Evolutionary conservation across 2,113 vertebrate species (phyloP).

Genomic region (Elephas maximus): DNA sequence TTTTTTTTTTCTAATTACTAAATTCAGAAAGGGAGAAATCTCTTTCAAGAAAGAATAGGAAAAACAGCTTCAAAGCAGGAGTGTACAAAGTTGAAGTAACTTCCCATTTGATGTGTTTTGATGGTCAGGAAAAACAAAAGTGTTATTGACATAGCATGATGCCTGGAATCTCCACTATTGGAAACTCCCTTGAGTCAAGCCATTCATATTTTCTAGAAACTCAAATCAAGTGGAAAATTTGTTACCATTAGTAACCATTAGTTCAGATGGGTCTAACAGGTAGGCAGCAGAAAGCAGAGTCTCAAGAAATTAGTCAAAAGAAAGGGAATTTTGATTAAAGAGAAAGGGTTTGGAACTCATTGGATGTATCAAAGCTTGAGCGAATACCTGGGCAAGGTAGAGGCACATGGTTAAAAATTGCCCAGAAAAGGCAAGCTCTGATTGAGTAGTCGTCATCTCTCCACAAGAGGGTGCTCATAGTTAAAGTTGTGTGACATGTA

Average conservation of each 20-base stretch:
- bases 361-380: neutral
- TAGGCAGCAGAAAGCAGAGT: neutral
- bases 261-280: neutral
- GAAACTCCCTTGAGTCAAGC: neutral
- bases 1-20: neutral
- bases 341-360: neutral
- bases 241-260: neutral
- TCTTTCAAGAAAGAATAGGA: neutral
- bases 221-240: neutral
- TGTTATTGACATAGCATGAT: neutral
- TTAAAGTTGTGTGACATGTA: neutral
- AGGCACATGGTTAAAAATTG: accelerated
- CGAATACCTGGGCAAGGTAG: neutral
- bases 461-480: neutral
- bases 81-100: neutral
- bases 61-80: neutral
- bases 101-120: neutral
- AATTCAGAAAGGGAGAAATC: neutral
- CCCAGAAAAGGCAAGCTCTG: neutral
- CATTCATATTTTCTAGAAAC: conserved; percentile 14
- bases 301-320: neutral
- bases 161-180: neutral
- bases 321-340: neutral
- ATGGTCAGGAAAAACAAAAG: neutral
- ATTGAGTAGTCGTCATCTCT: neutral